Conservation (phyloP, 2,113 vertebrate genomes). For the Tychaedon coryphoeus region DNA sequence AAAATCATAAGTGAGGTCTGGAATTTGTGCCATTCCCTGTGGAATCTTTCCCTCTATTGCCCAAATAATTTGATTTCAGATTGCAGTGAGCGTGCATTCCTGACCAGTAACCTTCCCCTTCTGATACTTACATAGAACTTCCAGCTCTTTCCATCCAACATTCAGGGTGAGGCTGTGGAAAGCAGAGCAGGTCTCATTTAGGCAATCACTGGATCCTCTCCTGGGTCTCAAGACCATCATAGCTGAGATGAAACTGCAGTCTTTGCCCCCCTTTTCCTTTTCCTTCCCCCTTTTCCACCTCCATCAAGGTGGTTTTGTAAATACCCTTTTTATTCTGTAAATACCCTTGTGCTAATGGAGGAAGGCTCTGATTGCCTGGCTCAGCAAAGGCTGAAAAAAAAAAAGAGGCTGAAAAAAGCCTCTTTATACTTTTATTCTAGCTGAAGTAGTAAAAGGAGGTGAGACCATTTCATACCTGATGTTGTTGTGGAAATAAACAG, state of each 20-base stretch:
- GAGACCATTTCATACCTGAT: background rate
- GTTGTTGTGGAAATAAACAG: background rate
- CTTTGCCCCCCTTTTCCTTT: background rate
- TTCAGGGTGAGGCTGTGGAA: background rate
- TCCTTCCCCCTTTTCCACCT: no score
- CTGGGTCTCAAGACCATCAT: background rate
- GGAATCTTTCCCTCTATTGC: background rate
- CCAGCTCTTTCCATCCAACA: background rate
- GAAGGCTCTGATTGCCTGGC: no score
- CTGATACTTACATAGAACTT: background rate
- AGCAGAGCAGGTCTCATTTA: background rate
- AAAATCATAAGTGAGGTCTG: background rate
- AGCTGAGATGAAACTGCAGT: background rate
- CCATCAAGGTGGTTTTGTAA: no score
- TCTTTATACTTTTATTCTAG: background rate
- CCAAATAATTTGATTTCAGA: background rate
- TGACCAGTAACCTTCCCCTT: background rate
- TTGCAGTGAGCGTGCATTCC: background rate
- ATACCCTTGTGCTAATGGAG: no score
- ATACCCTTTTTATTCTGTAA: no score
- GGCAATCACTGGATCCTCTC: background rate
- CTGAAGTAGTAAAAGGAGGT: background rate
- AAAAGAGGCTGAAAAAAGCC: background rate
- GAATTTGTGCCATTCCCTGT: background rate
- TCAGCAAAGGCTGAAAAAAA: no score